Evolutionary conservation across 2,113 vertebrate genomes (phyloP), one percentile per base, ranked within the genome.

Genomic region (Crotalus tigris): DNA sequence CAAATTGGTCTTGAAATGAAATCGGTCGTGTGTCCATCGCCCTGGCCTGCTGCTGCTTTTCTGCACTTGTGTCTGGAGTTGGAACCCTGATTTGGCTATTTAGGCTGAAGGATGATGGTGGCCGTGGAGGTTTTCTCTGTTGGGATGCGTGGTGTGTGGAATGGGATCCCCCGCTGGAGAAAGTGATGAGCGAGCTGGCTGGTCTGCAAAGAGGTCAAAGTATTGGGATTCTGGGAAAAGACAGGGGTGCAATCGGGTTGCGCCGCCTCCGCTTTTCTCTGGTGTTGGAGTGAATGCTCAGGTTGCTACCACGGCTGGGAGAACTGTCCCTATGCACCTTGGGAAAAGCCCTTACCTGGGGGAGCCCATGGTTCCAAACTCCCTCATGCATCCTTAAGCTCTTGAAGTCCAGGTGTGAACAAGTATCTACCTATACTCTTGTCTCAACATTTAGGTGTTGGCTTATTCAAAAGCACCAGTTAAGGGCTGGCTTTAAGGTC

Each of bases 91-190:
- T 33, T 88, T 9, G 24, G 53, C 46, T 5, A 2, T 0, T 53
- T 17, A 3, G 0, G 4, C 15, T 19, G 15, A 46, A 6, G 39
- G 7, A 11, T 15, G 17, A 2, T 8, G 39, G 8, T 0, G 21
- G 53, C 81, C 51, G 1, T 9, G 1, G 0, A 19, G 53, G 53
- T 53, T 13, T 3, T 88, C 39, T 51, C 11, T 0, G 2, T 9
- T 6, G 49, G 13, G 24, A 29, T 51, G 12, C 15, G 2, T 85
- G 85, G 69, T 5, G 44, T 3, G 1, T 12, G 81, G 54, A 33
- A 46, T 26, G 8, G 11, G 21, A 9, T 8, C 39, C 6, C 13
- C 4, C 5, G 2, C 54, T 2, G n/a, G 90, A 39, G n/a, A 69
- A 57, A 12, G 21, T 0, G 21, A 33, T 3, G 49, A 51, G 10